Evolutionary conservation across 2,797 vertebrate species (phyloP), one percentile per base, ranked within the genome.

Genomic region (Silurus aristotelis): DNA sequence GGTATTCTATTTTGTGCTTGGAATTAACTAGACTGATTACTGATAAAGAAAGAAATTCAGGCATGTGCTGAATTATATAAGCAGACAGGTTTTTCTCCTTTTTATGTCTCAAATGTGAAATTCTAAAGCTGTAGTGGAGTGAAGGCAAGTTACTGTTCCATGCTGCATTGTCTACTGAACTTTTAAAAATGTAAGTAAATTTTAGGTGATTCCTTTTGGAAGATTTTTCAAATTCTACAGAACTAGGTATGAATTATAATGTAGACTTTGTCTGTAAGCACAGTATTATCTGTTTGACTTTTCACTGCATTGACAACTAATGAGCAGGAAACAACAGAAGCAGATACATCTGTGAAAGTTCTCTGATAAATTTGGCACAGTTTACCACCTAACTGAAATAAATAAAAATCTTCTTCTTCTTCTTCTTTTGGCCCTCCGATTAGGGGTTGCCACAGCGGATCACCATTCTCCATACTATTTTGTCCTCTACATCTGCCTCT

Each of bases 151-250:
- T 87, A 58, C 91, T 22, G 25, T 46, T 88, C 87, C 85, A 87
- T 91, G 85, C 93, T 91, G 92, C 93, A 95, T 90, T 87, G 91
- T 92, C 92, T 86, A 13, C n/a, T 64, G 19, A 89, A 88, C 83
- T 64, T 87, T 82, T 12, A 85, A 85, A 87, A 88, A 88, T 85
- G 58, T 72, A 77, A 90, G 89, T 86, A 86, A 86, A 87, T 80
- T 83, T 73, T 48, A 67, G 13, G 14, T 27, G 12, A 13, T 66
- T 31, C 13, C 5, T 66, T 27, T 66, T 25, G 25, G n/a, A 66
- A 66, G 64, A 66, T 27, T 27, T 66, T 66, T 66, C 13, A 27
- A n/a, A 64, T 64, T 64, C 61, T 10, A 64, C 22, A 64, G 61
- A n/a, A 64, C 22, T 61, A 17, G 8, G 58, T n/a, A 63, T 63